Conservation (phyloP, 2,113 vertebrate genomes). For the Prolemur simus region DNA sequence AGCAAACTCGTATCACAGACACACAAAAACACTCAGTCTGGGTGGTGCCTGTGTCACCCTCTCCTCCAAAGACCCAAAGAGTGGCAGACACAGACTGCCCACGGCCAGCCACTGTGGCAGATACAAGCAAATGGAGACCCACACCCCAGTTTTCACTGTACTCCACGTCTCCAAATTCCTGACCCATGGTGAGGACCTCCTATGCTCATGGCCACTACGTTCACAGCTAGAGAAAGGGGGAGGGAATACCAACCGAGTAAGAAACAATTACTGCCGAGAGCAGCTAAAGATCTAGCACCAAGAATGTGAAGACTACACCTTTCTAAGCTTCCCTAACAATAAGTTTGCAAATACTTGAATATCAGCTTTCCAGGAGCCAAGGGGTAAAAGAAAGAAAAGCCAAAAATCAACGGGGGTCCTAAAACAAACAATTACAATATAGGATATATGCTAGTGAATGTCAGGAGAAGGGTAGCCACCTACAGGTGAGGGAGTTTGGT, state of each 20-base stretch:
- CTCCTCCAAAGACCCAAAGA: background rate
- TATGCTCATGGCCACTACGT: background rate
- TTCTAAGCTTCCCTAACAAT: background rate
- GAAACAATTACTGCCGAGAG: background rate
- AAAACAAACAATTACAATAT: background rate
- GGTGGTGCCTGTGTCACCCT: rapidly evolving
- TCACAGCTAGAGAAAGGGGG: background rate
- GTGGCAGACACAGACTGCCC: background rate
- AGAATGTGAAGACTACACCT: background rate
- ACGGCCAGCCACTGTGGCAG: background rate
- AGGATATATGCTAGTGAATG: background rate
- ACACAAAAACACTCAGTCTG: background rate
- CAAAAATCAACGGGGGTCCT: background rate
- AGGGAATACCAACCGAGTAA: background rate
- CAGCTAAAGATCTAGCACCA: background rate
- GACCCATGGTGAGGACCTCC: background rate
- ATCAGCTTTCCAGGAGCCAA: background rate
- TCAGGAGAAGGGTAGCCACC: background rate
- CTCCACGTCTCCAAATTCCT: background rate
- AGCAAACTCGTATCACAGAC: background rate
- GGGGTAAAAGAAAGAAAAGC: background rate
- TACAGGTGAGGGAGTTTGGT: background rate
- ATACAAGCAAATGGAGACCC: background rate
- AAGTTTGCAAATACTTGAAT: background rate
- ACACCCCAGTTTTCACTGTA: background rate